Base-by-base conservation (phyloP, 1,140 invertebrate species). In the Cyclina sinensis region DNA sequence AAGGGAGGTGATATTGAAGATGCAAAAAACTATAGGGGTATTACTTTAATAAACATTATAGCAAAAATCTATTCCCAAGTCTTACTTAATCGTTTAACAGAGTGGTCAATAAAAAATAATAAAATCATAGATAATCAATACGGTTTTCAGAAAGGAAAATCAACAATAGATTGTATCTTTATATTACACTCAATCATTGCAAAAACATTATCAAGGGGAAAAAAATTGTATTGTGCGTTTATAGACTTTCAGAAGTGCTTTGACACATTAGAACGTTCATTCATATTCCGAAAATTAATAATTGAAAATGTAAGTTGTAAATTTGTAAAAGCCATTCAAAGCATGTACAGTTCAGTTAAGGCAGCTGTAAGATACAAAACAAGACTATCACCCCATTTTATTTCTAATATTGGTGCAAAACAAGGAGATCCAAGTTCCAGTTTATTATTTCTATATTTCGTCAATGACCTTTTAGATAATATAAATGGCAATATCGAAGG, bases 131-230 rank as follows among this genome's bases (percentile, higher is more conserved):
- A n/a, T n/a, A n/a, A n/a, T n/a, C n/a, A n/a, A n/a, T n/a, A n/a
- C n/a, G n/a, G n/a, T n/a, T n/a, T n/a, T n/a, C n/a, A n/a, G n/a
- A n/a, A n/a, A n/a, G n/a, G n/a, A n/a, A n/a, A n/a, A n/a, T n/a
- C n/a, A n/a, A n/a, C n/a, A n/a, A n/a, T n/a, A n/a, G n/a, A 24
- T 76, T 76, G 73, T 76, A 76, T 76, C 24, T 76, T 76, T 76
- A 35, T 76, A 12, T 46, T 76, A 39, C 35, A 76, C 35, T 39
- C 35, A 37, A 11, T 76, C 16, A 68, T 68, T 16, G 35, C 27
- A 16, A 68, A 27, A 68, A 16, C 35, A 68, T 27, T 68, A n/a
- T 32, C 27, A 32, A 16, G 14, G 11, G 24, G 24, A 12, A 5
- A 68, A 68, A 68, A 68, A 27, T 12, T 68, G 16, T 68, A 27